Evolutionary conservation across 2,888 invertebrate genomes (phyloP), one percentile per base, ranked within the genome.

Genomic region (Morpho deidamia): DNA sequence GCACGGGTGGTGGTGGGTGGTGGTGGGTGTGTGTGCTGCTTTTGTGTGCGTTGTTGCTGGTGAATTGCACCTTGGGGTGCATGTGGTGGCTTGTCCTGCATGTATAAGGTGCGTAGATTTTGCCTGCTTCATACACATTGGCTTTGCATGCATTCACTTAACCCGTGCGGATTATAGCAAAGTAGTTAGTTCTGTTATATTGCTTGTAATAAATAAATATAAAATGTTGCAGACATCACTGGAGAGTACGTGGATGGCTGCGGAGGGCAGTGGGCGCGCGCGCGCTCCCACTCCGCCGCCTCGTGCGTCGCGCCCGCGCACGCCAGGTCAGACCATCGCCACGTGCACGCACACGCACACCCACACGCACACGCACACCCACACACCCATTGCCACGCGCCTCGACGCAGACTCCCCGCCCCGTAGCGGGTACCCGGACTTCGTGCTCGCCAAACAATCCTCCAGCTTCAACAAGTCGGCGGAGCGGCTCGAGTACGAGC

Each of bases 401-500:
- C 73, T 64, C 69, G 72, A 64, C 70, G 83, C 69, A 72, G 80
- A 61, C 72, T 69, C 72, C 69, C 76, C 72, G 71, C 72, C 65
- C 83, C 86, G 72, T 91, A 91, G 87, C 63, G 58, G 64, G 67
- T 89, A 90, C 74, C 87, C 91, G 60, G 90, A 77, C 69, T 79
- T 84, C 71, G 74, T 83, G 59, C 81, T 80, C 63, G 86, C 84
- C 72, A 86, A 82, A 73, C 83, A 81, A 68, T 75, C 80, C 67
- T 78, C 76, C 77, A 81, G 81, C 76, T 84, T 86, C 74, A 83
- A 79, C 67, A 76, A 78, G 69, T 82, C 86, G 47, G 73, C 77
- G 65, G 85, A 87, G 75, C 84, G 91, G 59, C 82, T 91, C 61
- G 92, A 92, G 72, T 92, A 90, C 79, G 91, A 92, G 77, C 80